These are phyloP conservation scores for Maniola hyperantus DNA, from an alignment of 2,888 invertebrate genomes.

Conservation along the genomic window DNA sequence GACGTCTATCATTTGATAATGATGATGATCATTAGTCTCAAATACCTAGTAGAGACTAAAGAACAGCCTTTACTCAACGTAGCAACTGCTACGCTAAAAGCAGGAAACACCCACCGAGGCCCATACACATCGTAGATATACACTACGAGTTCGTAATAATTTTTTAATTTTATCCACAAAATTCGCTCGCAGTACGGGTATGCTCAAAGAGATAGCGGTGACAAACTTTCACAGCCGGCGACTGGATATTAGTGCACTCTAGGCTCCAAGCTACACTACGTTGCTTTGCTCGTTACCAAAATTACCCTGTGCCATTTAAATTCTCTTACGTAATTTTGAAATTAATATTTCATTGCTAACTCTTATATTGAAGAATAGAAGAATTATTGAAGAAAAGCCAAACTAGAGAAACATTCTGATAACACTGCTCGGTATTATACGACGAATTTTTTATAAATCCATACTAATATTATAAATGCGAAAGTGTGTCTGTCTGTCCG, in stretches of 20 bases:
- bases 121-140: not conserved
- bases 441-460: too few species aligned
- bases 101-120: not conserved
- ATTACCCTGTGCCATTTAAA: slow-evolving; percentile 11
- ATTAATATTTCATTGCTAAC: not conserved
- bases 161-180: slow-evolving; percentile 19
- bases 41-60: too few species aligned
- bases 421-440: too few species aligned
- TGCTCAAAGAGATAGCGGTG: slow-evolving; percentile 23
- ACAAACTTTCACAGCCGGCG: slow-evolving; percentile 48
- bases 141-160: not conserved
- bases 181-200: slow-evolving; percentile 3
- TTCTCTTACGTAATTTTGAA: not conserved
- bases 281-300: slow-evolving; percentile 7
- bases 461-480: too few species aligned
- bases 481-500: too few species aligned
- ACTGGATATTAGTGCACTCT: slow-evolving; percentile 15
- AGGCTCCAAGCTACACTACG: not conserved
- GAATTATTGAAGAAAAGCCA: too few species aligned
- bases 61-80: not conserved
- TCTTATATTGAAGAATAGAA: too few species aligned
- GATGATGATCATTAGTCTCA: too few species aligned
- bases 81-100: not conserved
- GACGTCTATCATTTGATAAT: too few species aligned
- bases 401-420: too few species aligned